Evolutionary conservation across 2,113 vertebrate species (phyloP).

Genomic region (Nyctibius bracteatus): DNA sequence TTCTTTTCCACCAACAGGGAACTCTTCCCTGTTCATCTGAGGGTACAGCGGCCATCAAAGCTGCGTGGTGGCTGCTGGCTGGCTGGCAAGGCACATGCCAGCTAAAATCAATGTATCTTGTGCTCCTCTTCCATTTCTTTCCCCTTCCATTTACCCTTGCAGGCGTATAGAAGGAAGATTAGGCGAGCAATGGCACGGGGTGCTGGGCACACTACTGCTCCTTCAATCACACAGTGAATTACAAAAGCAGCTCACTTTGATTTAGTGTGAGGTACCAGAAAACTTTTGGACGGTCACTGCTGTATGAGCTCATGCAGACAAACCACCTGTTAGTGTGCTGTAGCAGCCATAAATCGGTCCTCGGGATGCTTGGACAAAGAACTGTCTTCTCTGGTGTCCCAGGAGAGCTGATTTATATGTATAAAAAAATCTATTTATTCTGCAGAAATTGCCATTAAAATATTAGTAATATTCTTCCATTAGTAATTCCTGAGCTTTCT

Average conservation of each 20-base stretch:
- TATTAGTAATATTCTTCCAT: background rate
- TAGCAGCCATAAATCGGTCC: background rate
- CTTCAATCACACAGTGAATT: background rate
- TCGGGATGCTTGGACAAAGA: background rate
- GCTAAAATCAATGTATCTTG: background rate
- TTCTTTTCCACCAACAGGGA: background rate
- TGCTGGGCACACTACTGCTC: background rate
- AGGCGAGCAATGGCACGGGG: accelerated
- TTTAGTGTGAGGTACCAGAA: background rate
- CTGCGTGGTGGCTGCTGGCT: background rate
- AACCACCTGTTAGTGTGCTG: background rate
- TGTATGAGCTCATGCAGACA: background rate
- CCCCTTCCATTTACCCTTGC: background rate
- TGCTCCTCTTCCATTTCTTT: background rate
- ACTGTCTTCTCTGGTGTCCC: background rate
- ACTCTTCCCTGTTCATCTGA: background rate
- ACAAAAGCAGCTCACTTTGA: background rate
- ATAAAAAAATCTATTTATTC: background rate
- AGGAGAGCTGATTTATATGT: background rate
- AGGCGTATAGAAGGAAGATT: background rate
- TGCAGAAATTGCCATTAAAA: background rate
- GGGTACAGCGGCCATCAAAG: background rate
- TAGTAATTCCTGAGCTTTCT: background rate
- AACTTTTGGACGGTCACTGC: background rate
- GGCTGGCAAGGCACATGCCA: background rate